Base-by-base conservation (phyloP, 2,888 invertebrate genomes). In the Hecatera dysodea region DNA sequence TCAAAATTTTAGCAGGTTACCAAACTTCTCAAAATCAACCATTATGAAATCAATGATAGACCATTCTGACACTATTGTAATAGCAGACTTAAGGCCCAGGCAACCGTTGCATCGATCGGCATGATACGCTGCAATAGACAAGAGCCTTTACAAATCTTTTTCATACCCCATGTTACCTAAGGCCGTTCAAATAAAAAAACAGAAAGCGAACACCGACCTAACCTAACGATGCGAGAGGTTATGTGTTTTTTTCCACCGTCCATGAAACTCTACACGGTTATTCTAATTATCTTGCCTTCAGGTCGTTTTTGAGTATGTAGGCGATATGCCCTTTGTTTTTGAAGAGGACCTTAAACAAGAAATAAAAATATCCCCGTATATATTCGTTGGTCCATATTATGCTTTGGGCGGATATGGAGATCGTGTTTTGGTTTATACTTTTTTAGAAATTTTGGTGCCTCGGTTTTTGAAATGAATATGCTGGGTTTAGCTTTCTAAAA, bases 271-370 rank as follows among this genome's bases (percentile, higher is more conserved):
- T 67, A 89, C 65, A 82, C 77, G 74, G 82, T 78, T 87, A 88
- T 89, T 89, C 87, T 90, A 91, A 91, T 91, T 88, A 89, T 85
- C 68, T 74, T 83, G 85, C 90, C 90, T 88, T 74, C 75, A 73
- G 90, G 90, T 74, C 77, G 24, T 84, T 85, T 80, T 71, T 69
- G 73, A 79, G 75, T 76, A 72, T 50, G 57, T 64, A n/a, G 67
- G 65, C 53, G 61, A 72, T 57, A 59, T 72, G 53, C 84, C 78
- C 75, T 85, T 88, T 89, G 89, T 90, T 90, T 89, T 86, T 53
- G 75, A 72, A 86, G 78, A 74, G 84, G 68, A 85, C 86, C 67
- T 75, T 81, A 86, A 88, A 86, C 76, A 87, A 81, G 67, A 67
- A 72, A 57, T 79, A 81, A 87, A 76, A 86, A 84, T 79, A 82